phyloP scores from a whole-genome alignment of 2,797 vertebrate genomes.

The Betta splendens region DNA sequence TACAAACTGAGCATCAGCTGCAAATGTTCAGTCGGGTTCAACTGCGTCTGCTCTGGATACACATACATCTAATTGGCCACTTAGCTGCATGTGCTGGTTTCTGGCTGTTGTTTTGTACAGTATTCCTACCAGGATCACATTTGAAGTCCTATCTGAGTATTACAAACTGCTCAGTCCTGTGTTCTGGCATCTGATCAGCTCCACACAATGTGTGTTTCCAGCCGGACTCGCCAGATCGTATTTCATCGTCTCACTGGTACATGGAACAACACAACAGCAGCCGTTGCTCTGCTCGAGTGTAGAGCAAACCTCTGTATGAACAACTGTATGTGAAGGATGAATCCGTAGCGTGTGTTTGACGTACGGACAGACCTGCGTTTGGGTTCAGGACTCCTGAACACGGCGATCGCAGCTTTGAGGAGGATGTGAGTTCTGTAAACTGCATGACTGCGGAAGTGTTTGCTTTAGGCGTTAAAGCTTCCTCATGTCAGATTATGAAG shows the following conservation, averaged over 20 bases:
- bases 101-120: background rate
- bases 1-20: background rate
- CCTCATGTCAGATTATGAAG: slow-evolving; percentile 71
- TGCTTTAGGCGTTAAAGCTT: slow-evolving; percentile 62
- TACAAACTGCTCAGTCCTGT: background rate
- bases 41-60: no score
- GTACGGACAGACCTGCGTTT: background rate
- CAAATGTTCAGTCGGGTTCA: no score
- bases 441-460: slow-evolving; percentile 52
- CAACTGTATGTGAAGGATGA: background rate
- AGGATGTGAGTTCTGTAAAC: slow-evolving; percentile 23
- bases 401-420: slow-evolving; percentile 13
- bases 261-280: background rate
- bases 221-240: background rate
- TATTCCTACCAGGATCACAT: no score
- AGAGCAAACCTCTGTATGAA: background rate
- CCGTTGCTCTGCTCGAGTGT: background rate
- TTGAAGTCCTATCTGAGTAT: no score
- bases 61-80: no score
- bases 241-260: background rate
- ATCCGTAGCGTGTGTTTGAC: background rate
- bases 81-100: no score
- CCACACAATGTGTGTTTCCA: background rate
- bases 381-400: background rate
- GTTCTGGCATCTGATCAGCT: no score